A percentile compares a stretch with the other conserved stretches of the same genome.
phyloP scores from a whole-genome alignment of 2,797 vertebrate genomes.

The Odontamblyopus rebecca region DNA sequence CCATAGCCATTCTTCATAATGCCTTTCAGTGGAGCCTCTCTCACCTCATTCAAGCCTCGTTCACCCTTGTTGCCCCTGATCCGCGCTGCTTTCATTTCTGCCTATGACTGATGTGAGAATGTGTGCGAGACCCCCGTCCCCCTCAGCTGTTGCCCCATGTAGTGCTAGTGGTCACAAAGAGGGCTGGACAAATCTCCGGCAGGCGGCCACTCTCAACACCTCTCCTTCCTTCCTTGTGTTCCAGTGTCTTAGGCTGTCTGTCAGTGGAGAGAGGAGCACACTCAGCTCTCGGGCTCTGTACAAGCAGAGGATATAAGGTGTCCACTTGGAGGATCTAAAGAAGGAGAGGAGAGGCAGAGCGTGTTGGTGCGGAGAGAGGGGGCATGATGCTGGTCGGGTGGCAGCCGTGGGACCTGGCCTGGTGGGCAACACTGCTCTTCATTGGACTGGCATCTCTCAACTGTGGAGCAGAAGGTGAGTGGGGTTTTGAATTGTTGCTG shows the following conservation, averaged over 20 bases:
- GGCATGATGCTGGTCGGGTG: constrained; percentile 50
- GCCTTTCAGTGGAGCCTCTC: constrained; percentile 36
- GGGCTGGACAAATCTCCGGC: constrained; percentile 75
- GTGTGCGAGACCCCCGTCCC: constrained; percentile 43
- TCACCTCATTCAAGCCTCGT: constrained; percentile 39
- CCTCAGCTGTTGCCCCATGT: constrained; percentile 72
- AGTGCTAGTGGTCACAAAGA: constrained; percentile 65
- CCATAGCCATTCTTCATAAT: constrained; percentile 47
- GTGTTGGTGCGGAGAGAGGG: not conserved
- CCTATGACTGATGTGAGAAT: constrained; percentile 47
- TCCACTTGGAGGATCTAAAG: constrained; percentile 48
- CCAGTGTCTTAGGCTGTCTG: constrained; percentile 73
- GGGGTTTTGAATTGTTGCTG: not conserved
- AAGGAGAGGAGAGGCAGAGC: constrained; percentile 19
- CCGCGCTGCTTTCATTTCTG: constrained; percentile 43
- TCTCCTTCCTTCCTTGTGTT: constrained; percentile 49
- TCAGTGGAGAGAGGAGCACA: constrained; percentile 54
- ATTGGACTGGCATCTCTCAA: constrained; percentile 63
- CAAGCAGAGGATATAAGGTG: constrained; percentile 35
- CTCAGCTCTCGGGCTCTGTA: constrained; percentile 29
- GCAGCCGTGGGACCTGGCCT: constrained; percentile 53
- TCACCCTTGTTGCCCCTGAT: constrained; percentile 30
- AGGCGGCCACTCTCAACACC: constrained; percentile 43
- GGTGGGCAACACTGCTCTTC: constrained; percentile 60
- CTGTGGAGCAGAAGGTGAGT: constrained; percentile 70